These are phyloP conservation scores for Leptura quadrifasciata DNA, from an alignment of 2,888 invertebrate genomes.

Conservation along the genomic window DNA sequence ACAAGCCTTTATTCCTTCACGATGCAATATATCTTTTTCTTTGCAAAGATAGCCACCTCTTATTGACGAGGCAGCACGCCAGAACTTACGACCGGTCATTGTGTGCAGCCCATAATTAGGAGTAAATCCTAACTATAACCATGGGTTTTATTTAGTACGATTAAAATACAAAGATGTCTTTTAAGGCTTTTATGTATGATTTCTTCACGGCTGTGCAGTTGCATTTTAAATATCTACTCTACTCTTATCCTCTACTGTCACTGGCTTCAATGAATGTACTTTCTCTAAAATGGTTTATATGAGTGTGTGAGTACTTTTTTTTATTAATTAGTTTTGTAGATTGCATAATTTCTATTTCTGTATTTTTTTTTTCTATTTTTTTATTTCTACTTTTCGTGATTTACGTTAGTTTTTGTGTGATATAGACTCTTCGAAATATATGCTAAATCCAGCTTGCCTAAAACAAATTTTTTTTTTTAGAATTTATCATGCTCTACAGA, in stretches of 20 bases:
- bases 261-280: conserved; percentile 44
- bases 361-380: not conserved
- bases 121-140: conserved; percentile 64
- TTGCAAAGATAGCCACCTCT: conserved; percentile 54
- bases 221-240: conserved; percentile 48
- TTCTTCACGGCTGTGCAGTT: conserved; percentile 47
- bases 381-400: not conserved
- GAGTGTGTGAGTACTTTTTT: conserved; percentile 45
- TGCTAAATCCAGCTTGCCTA: conserved; percentile 39
- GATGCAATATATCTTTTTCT: conserved; percentile 30
- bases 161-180: conserved; percentile 46
- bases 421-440: conserved; percentile 43
- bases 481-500: not conserved
- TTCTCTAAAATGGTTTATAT: conserved; percentile 48
- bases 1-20: not conserved
- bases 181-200: conserved; percentile 43
- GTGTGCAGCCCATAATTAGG: conserved; percentile 60
- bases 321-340: not conserved
- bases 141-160: conserved; percentile 50
- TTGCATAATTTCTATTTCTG: not conserved
- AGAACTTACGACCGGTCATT: conserved; percentile 53
- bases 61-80: conserved; percentile 58
- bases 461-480: not conserved
- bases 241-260: conserved; percentile 35
- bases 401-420: conserved; percentile 37